phyloP scores from a whole-genome alignment of 2,797 vertebrate genomes.

The Apogon talboti region DNA sequence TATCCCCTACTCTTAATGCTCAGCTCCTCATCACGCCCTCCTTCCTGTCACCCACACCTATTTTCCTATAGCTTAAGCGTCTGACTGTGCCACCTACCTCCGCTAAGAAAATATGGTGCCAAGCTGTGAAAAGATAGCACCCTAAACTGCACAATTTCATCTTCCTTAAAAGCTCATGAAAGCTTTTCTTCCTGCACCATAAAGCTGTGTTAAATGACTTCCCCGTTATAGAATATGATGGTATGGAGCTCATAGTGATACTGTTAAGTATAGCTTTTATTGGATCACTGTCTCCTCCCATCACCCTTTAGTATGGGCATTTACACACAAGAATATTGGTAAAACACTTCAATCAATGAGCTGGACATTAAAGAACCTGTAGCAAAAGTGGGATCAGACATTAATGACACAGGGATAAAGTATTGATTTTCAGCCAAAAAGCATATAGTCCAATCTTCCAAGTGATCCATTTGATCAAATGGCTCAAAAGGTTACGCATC shows the following conservation, averaged over 20 bases:
- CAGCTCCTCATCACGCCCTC: conserved; percentile 44
- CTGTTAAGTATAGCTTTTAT: conserved; percentile 27
- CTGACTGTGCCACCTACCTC: conserved; percentile 52
- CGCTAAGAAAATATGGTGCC: conserved; percentile 50
- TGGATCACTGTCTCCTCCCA: conserved; percentile 33
- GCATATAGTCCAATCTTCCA: conserved; percentile 36
- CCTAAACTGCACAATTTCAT: conserved; percentile 52
- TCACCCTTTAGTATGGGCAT: conserved; percentile 31
- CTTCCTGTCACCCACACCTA: conserved; percentile 57
- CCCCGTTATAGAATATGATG: conserved; percentile 20
- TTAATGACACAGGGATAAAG: conserved; percentile 52
- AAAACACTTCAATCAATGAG: conserved; percentile 54
- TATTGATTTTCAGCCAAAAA: conserved; percentile 62
- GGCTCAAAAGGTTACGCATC: conserved; percentile 51
- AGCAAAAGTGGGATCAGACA: conserved; percentile 22
- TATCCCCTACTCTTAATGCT: conserved; percentile 59
- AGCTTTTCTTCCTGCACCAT: conserved; percentile 32
- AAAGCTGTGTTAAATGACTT: conserved; percentile 57
- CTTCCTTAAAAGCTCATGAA: conserved; percentile 31
- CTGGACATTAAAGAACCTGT: conserved; percentile 25
- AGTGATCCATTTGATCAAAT: conserved; percentile 64
- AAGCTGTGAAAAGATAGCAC: conserved; percentile 46
- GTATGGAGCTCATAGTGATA: conserved; percentile 15
- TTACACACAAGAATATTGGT: conserved; percentile 57
- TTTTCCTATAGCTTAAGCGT: conserved; percentile 67